phyloP scores from a whole-genome alignment of 2,113 vertebrate species.

The Oenanthe oenanthe region DNA sequence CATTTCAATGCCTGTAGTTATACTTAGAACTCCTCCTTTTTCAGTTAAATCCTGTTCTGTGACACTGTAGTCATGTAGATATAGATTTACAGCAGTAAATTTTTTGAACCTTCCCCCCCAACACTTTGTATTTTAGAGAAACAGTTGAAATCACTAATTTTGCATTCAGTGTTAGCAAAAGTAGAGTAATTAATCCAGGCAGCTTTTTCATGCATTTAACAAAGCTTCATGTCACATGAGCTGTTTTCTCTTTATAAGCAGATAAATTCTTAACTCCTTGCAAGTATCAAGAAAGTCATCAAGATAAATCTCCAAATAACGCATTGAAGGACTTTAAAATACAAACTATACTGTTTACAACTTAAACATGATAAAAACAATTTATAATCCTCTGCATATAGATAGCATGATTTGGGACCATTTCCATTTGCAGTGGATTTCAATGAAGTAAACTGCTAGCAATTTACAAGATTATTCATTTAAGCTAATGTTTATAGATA shows the following conservation, averaged over 20 bases:
- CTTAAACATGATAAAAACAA: neutral
- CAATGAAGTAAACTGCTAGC: neutral
- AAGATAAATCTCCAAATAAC: constrained; percentile 2
- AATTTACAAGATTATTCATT: constrained; percentile 25
- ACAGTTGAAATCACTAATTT: constrained; percentile 4
- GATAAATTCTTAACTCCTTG: neutral
- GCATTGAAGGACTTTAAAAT: neutral
- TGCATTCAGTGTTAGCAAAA: constrained; percentile 1
- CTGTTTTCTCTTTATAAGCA: constrained; percentile 1
- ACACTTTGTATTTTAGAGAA: constrained; percentile 16
- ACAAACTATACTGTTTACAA: neutral
- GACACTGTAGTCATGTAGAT: neutral
- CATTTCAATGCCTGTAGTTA: neutral
- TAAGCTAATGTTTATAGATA: constrained; percentile 31
- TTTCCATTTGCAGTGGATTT: neutral
- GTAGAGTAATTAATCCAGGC: constrained; percentile 30
- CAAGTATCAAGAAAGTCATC: neutral
- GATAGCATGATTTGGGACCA: neutral
- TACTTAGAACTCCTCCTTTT: neutral
- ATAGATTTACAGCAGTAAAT: neutral
- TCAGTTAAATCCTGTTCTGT: neutral
- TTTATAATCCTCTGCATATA: neutral
- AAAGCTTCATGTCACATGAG: constrained; percentile 8
- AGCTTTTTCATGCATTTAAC: constrained; percentile 32
- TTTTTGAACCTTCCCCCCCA: neutral